Evolutionary conservation across 2,888 invertebrate species (phyloP), one percentile per base, ranked within the genome.

Genomic region (Eledona agricola): DNA sequence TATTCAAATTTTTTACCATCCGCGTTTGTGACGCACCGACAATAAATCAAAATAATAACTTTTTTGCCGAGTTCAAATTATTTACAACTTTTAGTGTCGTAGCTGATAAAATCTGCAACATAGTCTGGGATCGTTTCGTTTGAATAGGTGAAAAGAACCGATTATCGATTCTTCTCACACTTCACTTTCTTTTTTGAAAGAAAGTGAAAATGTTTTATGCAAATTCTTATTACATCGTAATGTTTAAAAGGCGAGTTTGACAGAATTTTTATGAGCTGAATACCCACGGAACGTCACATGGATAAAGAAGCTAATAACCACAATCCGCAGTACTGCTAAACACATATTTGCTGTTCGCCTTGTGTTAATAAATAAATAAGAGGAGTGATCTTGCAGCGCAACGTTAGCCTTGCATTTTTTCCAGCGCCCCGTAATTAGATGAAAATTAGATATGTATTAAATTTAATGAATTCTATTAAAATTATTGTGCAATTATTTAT

Each of bases 331-430:
- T 29, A 32, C 47, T 19, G 29, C 20, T 47, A 35, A 25, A 54
- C 35, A 55, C 51, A 51, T 47, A 51, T 47, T 55, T 55, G 51
- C 37, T 7, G 57, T 55, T 59, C 42, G 47, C 59, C 59, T 59
- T 59, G 55, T 20, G 29, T 53, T 47, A 46, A 55, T 55, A 58
- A 52, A 52, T 54, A 55, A 57, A 54, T 50, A 47, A 46, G 46
- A 46, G 31, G 45, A 35, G 35, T 45, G 40, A 26, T 52, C 32
- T 54, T 34, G 49, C 43, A 43, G 29, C 42, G 25, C 37, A 40
- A 29, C 25, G 22, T 37, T 45, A 35, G 23, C 46, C 51, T 51
- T 51, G 45, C 46, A 42, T 45, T 20, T 47, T 31, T 46, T 25
- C 28, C 38, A 7, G 15, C 31, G 5, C 16, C 32, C 10, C 19